phyloP scores from a whole-genome alignment of 2,113 vertebrate species.

The Lasiurus cinereus region DNA sequence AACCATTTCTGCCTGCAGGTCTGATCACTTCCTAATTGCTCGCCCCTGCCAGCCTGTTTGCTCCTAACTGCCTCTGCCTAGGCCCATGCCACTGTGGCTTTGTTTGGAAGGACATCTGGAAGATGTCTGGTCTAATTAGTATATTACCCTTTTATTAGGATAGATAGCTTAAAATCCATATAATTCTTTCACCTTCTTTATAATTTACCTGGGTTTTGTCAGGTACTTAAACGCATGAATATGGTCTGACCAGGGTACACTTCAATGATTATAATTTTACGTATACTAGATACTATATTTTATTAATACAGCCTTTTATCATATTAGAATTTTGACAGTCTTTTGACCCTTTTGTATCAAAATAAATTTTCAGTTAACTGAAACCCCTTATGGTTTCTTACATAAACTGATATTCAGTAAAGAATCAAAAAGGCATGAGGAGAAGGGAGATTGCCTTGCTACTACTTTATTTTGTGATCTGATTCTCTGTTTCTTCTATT shows the following conservation, averaged over 20 bases:
- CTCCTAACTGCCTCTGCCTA: too few relatives aligned
- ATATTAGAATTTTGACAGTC: background rate
- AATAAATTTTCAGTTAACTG: slow-evolving; percentile 7
- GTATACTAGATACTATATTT: background rate
- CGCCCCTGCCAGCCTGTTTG: too few relatives aligned
- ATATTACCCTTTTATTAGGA: too few relatives aligned
- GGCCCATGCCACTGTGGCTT: too few relatives aligned
- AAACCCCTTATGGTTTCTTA: background rate
- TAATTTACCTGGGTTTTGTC: background rate
- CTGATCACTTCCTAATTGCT: too few relatives aligned
- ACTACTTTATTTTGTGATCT: background rate
- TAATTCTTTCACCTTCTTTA: background rate
- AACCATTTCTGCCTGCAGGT: too few relatives aligned
- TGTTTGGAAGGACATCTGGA: too few relatives aligned
- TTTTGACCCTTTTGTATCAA: background rate
- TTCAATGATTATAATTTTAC: background rate
- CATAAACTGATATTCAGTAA: slow-evolving; percentile 8
- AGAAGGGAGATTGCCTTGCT: background rate
- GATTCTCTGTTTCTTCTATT: background rate
- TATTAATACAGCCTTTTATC: background rate
- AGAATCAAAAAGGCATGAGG: background rate
- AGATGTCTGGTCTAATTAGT: too few relatives aligned
- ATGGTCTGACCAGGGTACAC: background rate
- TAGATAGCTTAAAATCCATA: background rate
- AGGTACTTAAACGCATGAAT: background rate